Base-by-base conservation (phyloP, 2,113 vertebrate species). In the Osmerus eperlanus region DNA sequence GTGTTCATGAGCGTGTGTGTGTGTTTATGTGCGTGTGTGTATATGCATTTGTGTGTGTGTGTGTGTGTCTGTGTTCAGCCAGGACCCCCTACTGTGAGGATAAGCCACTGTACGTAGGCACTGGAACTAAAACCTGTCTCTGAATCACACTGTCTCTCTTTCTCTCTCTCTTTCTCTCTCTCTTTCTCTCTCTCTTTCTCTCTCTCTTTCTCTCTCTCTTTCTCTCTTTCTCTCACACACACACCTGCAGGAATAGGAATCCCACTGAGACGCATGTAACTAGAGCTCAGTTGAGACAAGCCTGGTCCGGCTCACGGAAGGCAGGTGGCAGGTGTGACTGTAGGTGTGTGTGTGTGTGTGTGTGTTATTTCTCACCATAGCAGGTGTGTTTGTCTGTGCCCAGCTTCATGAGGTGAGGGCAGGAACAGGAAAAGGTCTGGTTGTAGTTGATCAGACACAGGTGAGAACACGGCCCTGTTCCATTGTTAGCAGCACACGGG, bases 371-470 rank as follows among this genome's bases (percentile, higher is more conserved):
- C 81, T 81, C 89, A 98, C 97, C 97, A 0, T 94, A 94, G 87
- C 97, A 98, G n/a, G 95, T 98, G 15, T 82, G 91, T 64, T 91
- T 96, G 91, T 99, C 96, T 3, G 90, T 79, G 66, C 91, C 91
- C 65, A 98, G 92, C 77, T 97, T 97, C 96, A 97, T 98, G 76
- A 99, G 95, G 83, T 99, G 97, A 16, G 97, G 96, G 29, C 97
- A 99, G 80, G 95, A 94, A 0, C 96, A 98, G 15, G 97, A 95
- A 80, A 95, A 90, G 0, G 94, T 95, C 78, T 95, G 94, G 81
- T 98, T 97, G 88, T 96, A 98, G 91, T 96, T 97, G 86, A 99
- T 98, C 83, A 98, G 94, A 76, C 97, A 98, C 11, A 98, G 92
- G 80, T 98, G 97, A 71, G 96, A 97, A 74, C 96, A 98, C 0